Conservation (phyloP, 2,113 vertebrate genomes). For the Hypomesus transpacificus region DNA sequence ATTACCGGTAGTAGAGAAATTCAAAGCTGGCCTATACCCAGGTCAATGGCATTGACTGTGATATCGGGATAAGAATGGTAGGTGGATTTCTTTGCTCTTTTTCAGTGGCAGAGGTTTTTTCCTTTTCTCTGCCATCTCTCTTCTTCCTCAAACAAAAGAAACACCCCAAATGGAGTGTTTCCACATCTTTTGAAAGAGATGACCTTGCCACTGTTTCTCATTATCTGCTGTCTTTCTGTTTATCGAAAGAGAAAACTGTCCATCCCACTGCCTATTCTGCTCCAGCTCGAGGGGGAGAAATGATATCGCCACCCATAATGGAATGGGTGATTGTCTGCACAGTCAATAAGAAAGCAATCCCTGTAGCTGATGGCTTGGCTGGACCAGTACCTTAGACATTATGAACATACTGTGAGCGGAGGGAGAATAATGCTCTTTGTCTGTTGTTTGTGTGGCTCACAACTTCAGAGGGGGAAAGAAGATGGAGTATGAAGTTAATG, state of each 20-base stretch:
- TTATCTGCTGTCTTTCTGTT: slow-evolving; percentile 30
- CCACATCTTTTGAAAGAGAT: slow-evolving; percentile 23
- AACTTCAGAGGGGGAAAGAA: background rate
- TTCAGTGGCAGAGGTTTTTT: too few relatives aligned
- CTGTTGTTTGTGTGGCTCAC: background rate
- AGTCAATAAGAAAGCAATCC: slow-evolving; percentile 39
- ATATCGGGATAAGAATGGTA: too few relatives aligned
- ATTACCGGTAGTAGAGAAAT: too few relatives aligned
- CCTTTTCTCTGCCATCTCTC: too few relatives aligned
- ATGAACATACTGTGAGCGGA: slow-evolving; percentile 17
- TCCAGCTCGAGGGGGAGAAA: slow-evolving; percentile 16
- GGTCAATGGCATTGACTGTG: too few relatives aligned
- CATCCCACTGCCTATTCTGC: slow-evolving; percentile 19
- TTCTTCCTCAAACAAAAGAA: slow-evolving; percentile 13
- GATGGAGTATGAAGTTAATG: background rate
- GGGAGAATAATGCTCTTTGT: background rate
- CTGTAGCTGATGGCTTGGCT: slow-evolving; percentile 20
- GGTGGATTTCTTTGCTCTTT: too few relatives aligned
- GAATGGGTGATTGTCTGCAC: slow-evolving; percentile 33
- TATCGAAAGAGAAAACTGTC: slow-evolving; percentile 22
- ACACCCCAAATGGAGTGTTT: slow-evolving; percentile 7
- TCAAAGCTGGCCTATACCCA: too few relatives aligned
- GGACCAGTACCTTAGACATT: slow-evolving; percentile 6
- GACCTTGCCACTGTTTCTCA: slow-evolving; percentile 34
- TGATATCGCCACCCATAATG: slow-evolving; percentile 31